Evolutionary conservation across 2,888 invertebrate genomes (phyloP).

Genomic region (Limnephilus marmoratus): DNA sequence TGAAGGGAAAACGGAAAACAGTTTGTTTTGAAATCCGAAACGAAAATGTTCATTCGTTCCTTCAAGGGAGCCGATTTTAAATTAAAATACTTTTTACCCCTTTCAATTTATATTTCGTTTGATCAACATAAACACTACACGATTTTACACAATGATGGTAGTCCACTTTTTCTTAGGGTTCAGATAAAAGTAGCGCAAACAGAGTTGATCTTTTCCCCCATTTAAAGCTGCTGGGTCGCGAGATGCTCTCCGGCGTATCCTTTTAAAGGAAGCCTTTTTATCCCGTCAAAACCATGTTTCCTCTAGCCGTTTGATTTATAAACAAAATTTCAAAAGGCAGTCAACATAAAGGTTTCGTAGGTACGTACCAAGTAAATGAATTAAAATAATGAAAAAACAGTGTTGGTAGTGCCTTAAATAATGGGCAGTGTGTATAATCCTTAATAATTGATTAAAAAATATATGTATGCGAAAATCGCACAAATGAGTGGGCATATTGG

Average conservation of each 20-base stretch:
- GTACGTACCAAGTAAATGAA: not conserved
- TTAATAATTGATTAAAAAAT: too few species aligned
- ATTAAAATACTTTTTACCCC: not conserved
- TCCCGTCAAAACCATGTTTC: not conserved
- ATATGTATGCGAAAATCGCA: too few species aligned
- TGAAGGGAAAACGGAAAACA: not conserved
- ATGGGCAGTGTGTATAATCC: too few species aligned
- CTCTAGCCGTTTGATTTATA: not conserved
- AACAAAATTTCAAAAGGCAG: not conserved
- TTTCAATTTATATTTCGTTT: not conserved
- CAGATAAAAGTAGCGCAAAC: conserved; percentile 16
- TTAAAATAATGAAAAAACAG: not conserved
- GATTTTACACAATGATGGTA: not conserved
- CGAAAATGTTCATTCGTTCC: not conserved
- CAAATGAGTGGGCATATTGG: too few species aligned
- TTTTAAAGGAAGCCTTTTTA: not conserved
- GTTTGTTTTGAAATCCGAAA: not conserved
- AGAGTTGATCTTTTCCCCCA: not conserved
- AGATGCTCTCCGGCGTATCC: not conserved
- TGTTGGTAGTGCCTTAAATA: not conserved
- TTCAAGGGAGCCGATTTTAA: not conserved
- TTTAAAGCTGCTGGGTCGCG: not conserved
- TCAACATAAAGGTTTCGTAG: not conserved
- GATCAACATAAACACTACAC: conserved; percentile 18
- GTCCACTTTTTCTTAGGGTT: not conserved